phyloP scores from a whole-genome alignment of 2,888 invertebrate species.

The Oscheius sp. region DNA sequence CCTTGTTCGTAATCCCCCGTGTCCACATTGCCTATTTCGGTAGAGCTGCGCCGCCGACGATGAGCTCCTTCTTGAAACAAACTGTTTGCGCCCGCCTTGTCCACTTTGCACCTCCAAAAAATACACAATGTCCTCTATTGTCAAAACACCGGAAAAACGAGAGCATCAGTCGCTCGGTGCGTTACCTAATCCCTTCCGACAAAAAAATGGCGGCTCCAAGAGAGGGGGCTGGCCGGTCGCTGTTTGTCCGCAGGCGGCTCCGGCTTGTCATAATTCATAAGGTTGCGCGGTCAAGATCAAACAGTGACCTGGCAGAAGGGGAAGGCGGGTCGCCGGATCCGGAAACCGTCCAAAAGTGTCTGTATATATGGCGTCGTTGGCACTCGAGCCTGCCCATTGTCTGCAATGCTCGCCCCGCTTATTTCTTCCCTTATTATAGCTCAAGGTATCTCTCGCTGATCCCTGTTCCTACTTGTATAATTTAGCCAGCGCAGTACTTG shows the following conservation, averaged over 20 bases:
- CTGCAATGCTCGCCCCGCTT: slow-evolving; percentile 7
- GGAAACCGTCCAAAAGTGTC: slow-evolving; percentile 28
- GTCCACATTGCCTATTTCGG: too few species aligned
- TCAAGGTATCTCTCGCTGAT: background rate
- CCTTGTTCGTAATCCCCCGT: background rate
- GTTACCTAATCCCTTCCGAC: slow-evolving; percentile 26
- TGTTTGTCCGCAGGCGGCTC: slow-evolving; percentile 31
- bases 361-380: slow-evolving; percentile 26
- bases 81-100: background rate
- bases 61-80: background rate
- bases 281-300: slow-evolving; percentile 35
- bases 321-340: slow-evolving; percentile 28
- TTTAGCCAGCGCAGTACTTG: slow-evolving; percentile 20
- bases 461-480: background rate
- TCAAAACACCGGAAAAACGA: slow-evolving; percentile 12
- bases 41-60: too few species aligned
- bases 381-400: slow-evolving; percentile 13
- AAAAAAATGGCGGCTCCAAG: background rate
- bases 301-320: slow-evolving; percentile 35
- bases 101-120: slow-evolving; percentile 5
- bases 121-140: slow-evolving; percentile 10
- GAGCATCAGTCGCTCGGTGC: slow-evolving; percentile 10
- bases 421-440: background rate
- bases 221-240: slow-evolving; percentile 13
- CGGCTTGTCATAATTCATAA: slow-evolving; percentile 41